Conservation (phyloP, 2,113 vertebrate species). For the Plectropomus leopardus region DNA sequence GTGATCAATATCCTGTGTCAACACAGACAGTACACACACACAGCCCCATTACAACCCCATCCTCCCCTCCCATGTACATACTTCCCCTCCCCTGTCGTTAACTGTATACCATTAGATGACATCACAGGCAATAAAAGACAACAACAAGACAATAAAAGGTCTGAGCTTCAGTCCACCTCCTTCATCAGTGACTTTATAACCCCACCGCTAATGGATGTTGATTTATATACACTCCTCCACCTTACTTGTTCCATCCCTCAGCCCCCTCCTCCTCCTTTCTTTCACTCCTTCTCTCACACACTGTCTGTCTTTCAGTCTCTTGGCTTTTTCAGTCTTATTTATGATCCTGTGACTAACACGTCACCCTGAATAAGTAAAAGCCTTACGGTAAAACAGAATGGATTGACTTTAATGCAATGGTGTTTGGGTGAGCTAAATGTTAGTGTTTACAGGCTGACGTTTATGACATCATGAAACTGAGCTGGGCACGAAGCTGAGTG, state of each 20-base stretch:
- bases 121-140: conserved; percentile 84
- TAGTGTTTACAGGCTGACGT: conserved; percentile 65
- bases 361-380: conserved; percentile 74
- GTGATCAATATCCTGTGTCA: conserved; percentile 72
- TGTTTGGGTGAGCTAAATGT: conserved; percentile 60
- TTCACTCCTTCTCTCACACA: conserved; percentile 35
- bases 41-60: conserved; percentile 67
- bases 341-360: conserved; percentile 68
- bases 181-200: conserved; percentile 84
- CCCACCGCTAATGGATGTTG: conserved; percentile 80
- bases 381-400: conserved; percentile 64
- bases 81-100: conserved; percentile 74
- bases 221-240: conserved; percentile 81
- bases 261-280: conserved; percentile 13
- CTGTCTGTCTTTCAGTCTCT: conserved; percentile 33
- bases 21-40: conserved; percentile 46
- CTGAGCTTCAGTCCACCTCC: conserved; percentile 67
- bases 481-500: conserved; percentile 53
- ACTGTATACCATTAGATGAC: conserved; percentile 85
- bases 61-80: conserved; percentile 70
- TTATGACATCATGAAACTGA: conserved; percentile 78
- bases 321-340: conserved; percentile 68
- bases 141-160: conserved; percentile 84
- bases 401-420: conserved; percentile 48
- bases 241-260: conserved; percentile 62